phyloP scores from a whole-genome alignment of 1,140 invertebrate genomes.

The Sycophaga agraensis region DNA sequence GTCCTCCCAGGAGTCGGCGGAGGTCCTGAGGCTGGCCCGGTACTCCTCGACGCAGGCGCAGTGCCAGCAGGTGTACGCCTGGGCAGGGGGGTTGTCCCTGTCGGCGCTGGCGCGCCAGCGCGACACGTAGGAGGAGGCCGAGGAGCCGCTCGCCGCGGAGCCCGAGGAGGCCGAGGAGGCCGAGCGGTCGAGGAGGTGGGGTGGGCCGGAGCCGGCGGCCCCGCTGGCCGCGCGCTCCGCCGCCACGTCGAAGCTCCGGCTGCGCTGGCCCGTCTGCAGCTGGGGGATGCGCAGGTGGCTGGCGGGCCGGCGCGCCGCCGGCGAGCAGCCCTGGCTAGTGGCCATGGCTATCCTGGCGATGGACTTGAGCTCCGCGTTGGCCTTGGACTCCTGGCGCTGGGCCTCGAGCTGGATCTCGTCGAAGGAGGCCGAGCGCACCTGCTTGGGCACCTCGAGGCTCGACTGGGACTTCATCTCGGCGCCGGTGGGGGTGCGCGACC shows the following conservation, averaged over 20 bases:
- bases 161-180: slow-evolving; percentile 61
- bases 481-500: slow-evolving; percentile 81
- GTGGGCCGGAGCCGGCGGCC: background rate
- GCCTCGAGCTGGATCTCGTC: slow-evolving; percentile 83
- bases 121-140: slow-evolving; percentile 48
- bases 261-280: slow-evolving; percentile 64
- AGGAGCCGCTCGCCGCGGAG: slow-evolving; percentile 59
- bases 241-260: slow-evolving; percentile 74
- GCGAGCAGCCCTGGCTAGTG: slow-evolving; percentile 34
- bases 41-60: slow-evolving; percentile 56
- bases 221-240: background rate
- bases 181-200: slow-evolving; percentile 43
- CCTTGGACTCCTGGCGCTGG: slow-evolving; percentile 55
- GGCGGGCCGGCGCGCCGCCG: slow-evolving; percentile 36
- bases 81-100: slow-evolving; percentile 28
- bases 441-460: slow-evolving; percentile 84
- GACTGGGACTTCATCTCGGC: slow-evolving; percentile 88
- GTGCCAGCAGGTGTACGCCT: slow-evolving; percentile 48
- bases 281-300: slow-evolving; percentile 66
- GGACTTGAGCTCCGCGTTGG: slow-evolving; percentile 37
- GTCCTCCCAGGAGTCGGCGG: slow-evolving; percentile 36
- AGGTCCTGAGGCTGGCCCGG: slow-evolving; percentile 10
- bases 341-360: slow-evolving; percentile 29
- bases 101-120: slow-evolving; percentile 9
- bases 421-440: slow-evolving; percentile 80